Evolutionary conservation across 2,797 vertebrate species (phyloP).

Genomic region (Muraenolepis orangiensis): DNA sequence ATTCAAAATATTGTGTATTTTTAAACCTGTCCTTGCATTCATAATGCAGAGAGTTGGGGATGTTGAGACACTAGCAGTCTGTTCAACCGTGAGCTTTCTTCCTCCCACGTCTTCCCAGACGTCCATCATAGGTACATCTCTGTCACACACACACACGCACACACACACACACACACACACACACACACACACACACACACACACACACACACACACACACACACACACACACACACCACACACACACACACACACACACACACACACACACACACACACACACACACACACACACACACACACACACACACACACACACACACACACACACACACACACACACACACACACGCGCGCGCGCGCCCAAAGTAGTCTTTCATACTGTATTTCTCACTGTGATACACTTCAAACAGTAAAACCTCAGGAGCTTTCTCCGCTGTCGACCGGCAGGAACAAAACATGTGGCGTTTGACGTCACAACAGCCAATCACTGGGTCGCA

Average conservation of each 20-base stretch:
- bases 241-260: conserved; percentile 19
- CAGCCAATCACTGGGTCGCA: background rate
- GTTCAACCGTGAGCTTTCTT: conserved; percentile 66
- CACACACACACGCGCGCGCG: background rate
- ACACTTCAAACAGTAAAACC: background rate
- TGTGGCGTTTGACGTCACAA: background rate
- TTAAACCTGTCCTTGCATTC: conserved; percentile 72
- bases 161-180: conserved; percentile 19
- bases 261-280: background rate
- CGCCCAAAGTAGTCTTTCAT: background rate
- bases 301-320: conserved; percentile 22
- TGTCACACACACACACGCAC: conserved; percentile 23
- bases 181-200: conserved; percentile 27
- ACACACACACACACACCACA: conserved; percentile 21
- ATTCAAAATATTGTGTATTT: conserved; percentile 73
- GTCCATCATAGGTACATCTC: conserved; percentile 50
- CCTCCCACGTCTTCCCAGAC: conserved; percentile 39
- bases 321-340: conserved; percentile 17
- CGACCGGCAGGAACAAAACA: background rate
- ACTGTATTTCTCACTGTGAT: background rate
- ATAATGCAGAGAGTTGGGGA: conserved; percentile 70
- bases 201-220: conserved; percentile 18
- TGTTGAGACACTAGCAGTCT: conserved; percentile 62
- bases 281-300: conserved; percentile 15
- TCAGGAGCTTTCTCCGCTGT: background rate